These are phyloP conservation scores for Cossypha niveicapilla DNA, from an alignment of 2,797 vertebrate genomes.

Conservation along the genomic window DNA sequence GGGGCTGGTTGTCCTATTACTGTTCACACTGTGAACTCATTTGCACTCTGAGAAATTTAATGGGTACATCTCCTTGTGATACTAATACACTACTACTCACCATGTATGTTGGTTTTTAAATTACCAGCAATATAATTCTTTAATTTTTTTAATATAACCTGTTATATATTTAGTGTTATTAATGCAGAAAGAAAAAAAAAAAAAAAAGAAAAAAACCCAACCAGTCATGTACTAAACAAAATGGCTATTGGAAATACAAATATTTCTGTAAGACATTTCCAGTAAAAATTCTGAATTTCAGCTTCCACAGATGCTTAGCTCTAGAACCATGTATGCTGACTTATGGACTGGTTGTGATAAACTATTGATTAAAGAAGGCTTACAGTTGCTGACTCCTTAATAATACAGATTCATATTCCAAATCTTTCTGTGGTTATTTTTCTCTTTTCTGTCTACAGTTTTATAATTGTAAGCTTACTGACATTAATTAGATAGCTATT, in stretches of 20 bases:
- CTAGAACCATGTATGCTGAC: background rate
- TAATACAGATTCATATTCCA: background rate
- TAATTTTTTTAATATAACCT: background rate
- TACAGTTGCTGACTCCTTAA: background rate
- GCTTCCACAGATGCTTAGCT: background rate
- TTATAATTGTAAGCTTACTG: background rate
- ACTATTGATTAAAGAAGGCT: background rate
- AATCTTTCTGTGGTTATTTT: background rate
- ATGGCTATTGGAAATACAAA: background rate
- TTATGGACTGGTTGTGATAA: background rate
- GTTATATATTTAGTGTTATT: background rate
- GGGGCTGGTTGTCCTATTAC: background rate
- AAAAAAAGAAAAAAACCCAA: background rate
- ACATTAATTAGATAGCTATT: background rate
- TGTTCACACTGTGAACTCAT: constrained; percentile 33
- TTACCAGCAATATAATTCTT: background rate
- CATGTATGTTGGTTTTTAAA: background rate
- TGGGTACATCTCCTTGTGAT: background rate
- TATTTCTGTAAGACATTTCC: background rate
- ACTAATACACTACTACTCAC: background rate
- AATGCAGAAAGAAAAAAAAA: background rate
- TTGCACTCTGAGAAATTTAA: constrained; percentile 1
- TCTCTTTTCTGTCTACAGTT: background rate
- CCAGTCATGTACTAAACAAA: background rate
- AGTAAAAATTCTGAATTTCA: background rate